Evolutionary conservation across 2,888 invertebrate species (phyloP).

Genomic region (Pseudococcus jackbeardsleyi): DNA sequence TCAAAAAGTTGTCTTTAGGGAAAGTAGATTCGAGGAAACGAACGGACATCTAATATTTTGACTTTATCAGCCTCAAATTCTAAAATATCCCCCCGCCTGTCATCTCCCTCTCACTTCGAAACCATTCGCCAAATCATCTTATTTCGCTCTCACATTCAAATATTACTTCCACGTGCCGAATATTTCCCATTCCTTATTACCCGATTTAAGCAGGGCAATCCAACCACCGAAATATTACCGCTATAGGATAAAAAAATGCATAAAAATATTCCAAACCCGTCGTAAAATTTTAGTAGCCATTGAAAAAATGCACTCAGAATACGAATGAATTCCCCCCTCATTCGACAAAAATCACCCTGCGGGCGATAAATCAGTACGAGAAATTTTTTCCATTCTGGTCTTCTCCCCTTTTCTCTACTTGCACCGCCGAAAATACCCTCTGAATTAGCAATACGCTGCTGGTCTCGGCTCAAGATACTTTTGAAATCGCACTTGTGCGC

Average conservation of each 20-base stretch:
- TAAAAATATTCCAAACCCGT: background rate
- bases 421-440: background rate
- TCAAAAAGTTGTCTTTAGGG: too few relatives aligned
- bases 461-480: background rate
- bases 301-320: background rate
- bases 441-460: background rate
- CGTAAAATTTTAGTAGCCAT: conserved; percentile 27
- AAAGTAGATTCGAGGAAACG: too few relatives aligned
- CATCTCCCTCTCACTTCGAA: too few relatives aligned
- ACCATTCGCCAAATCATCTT: too few relatives aligned
- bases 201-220: background rate
- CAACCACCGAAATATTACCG: background rate
- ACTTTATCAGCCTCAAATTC: too few relatives aligned
- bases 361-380: background rate
- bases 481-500: background rate
- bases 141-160: background rate
- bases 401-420: background rate
- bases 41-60: too few relatives aligned
- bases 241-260: background rate
- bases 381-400: conserved; percentile 23
- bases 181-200: background rate
- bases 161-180: background rate
- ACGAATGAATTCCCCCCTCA: background rate
- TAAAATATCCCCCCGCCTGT: too few relatives aligned
- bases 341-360: background rate